Conservation (phyloP, 2,113 vertebrate species). For the Lucifuga dentata region DNA sequence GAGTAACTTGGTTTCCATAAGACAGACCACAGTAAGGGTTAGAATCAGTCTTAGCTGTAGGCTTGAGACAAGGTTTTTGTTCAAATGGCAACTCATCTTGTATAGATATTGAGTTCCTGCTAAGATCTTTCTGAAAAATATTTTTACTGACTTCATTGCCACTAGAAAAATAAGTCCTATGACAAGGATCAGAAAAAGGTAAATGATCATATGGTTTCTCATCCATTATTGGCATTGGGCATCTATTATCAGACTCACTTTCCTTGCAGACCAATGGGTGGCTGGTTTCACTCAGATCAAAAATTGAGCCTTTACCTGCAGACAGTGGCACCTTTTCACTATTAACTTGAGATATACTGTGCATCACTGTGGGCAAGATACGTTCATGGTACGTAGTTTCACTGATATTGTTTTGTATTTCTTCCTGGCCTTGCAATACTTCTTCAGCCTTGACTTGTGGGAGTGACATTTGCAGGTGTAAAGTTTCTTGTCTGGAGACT, state of each 20-base stretch:
- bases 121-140: background rate
- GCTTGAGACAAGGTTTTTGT: background rate
- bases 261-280: background rate
- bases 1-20: no score
- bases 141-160: conserved; percentile 13
- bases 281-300: conserved; percentile 8
- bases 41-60: conserved; percentile 2
- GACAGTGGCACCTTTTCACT: conserved; percentile 1
- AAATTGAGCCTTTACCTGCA: conserved; percentile 5
- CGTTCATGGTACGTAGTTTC: background rate
- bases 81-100: conserved; percentile 40
- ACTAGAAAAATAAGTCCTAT: conserved; percentile 4
- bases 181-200: background rate
- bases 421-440: conserved; percentile 1
- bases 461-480: background rate
- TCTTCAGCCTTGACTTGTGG: conserved; percentile 4
- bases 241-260: conserved; percentile 29
- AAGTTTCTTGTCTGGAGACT: background rate
- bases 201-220: conserved; percentile 31
- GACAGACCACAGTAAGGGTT: background rate
- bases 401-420: conserved; percentile 30
- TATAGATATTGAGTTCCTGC: conserved; percentile 34
- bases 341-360: background rate
- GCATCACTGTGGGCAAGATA: background rate
- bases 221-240: conserved; percentile 61